Base-by-base conservation (phyloP, 35 echinoderm and acorn worm species). In the Stichopus chloronotus region DNA sequence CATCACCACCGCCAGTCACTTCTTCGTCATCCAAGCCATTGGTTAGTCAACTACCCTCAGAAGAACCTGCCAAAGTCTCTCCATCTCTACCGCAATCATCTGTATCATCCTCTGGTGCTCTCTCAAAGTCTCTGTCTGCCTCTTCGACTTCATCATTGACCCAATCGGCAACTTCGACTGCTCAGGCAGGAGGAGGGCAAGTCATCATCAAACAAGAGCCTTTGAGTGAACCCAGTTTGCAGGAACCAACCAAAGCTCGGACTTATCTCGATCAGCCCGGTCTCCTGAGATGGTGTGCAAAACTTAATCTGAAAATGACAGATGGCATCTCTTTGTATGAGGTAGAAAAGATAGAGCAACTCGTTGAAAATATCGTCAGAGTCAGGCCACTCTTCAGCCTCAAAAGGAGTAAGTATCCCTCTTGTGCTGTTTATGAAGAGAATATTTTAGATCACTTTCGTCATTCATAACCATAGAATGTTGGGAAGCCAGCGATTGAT, bases 381-480 rank as follows among this genome's bases (percentile, higher is more conserved):
- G 92, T 91, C 20, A 96, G 83, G 57, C 97, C 97, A 57, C 79
- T 99, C 24, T 91, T 95, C n/a, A 92, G 94, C n/a, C 57, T 92
- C 4, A 93, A 88, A 19, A 99, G 95, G 88, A 94, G 97, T 99
- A 90, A 94, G 95, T 88, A 13, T 63, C 20, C 30, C 30, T 43
- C 30, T 43, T 43, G 30, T 43, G 0, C 30, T 43, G 0, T 3
- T 43, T 9, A 71, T 71, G 65, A 71, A n/a, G 9, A n/a, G 9
- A 71, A 71, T 71, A 9, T n/a, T 11, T 71, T 71, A n/a, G 9
- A 71, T 71, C 9, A 71, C n/a, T 71, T 71, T n/a, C n/a, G 9
- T 71, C 65, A 71, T n/a, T 71, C 9, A 11, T n/a, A 71, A n/a
- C 65, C n/a, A n/a, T 71, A n/a, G n/a, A n/a, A 9, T 71, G 65